A percentile compares a stretch with the other conserved stretches of the same genome.
phyloP scores from a whole-genome alignment of 2,888 invertebrate genomes.

The Cataglyphis livida region DNA sequence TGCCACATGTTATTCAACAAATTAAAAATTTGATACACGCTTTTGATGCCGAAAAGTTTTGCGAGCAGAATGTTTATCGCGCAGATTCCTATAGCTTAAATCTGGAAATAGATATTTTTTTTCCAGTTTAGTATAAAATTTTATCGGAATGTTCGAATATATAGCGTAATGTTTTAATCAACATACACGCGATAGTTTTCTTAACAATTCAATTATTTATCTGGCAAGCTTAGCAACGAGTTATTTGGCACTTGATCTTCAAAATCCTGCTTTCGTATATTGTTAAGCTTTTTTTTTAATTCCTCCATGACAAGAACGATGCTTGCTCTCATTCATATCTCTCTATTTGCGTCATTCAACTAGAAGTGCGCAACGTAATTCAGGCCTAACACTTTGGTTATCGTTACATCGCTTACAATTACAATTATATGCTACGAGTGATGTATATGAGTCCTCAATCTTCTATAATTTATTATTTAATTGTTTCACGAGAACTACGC shows the following conservation, averaged over 20 bases:
- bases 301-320: constrained; percentile 27
- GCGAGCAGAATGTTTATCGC: constrained; percentile 5
- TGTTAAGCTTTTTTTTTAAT: constrained; percentile 46
- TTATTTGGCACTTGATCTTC: constrained; percentile 74
- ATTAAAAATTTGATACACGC: constrained; percentile 9
- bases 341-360: constrained; percentile 13
- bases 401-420: constrained; percentile 64
- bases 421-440: constrained; percentile 42
- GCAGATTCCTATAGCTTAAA: constrained; percentile 39
- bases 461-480: neutral
- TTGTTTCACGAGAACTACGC: neutral
- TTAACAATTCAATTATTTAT: constrained; percentile 47
- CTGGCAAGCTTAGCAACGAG: constrained; percentile 64
- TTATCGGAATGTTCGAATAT: constrained; percentile 25
- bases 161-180: constrained; percentile 39
- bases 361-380: constrained; percentile 60
- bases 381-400: constrained; percentile 77
- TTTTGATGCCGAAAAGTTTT: neutral
- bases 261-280: constrained; percentile 37
- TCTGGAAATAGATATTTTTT: constrained; percentile 34
- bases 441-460: neutral
- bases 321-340: constrained; percentile 37
- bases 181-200: constrained; percentile 36
- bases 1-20: neutral
- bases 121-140: constrained; percentile 44